Base-by-base conservation (phyloP, 2,797 vertebrate genomes). In the Hipposideros larvatus region DNA sequence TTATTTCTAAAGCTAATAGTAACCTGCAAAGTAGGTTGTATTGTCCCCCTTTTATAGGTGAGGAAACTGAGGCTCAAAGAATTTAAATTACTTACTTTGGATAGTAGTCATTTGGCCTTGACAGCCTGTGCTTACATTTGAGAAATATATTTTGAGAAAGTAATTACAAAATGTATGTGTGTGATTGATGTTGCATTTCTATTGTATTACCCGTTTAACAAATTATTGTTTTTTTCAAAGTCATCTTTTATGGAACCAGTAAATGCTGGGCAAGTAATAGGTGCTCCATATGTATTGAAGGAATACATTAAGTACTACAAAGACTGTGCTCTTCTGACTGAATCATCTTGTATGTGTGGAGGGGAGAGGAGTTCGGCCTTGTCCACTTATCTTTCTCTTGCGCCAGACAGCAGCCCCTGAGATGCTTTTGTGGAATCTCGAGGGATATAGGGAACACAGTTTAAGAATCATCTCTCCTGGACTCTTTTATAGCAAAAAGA, bases 141-240 rank as follows among this genome's bases (percentile, higher is more conserved):
- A 89, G 61, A 77, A 77, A 48, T 88, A 28, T 59, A 51, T 21
- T 75, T 13, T 68, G 34, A 87, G 87, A n/a, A 4, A 34, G 51
- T 89, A 41, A 88, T 93, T 93, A 90, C 6, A 88, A 73, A 93
- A 86, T 89, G 2, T 82, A 15, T 41, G 59, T 87, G 28, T 93
- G 34, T 68, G 65, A 26, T 89, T 93, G 41, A 70, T 37, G 15
- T 51, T 87, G 16, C 66, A 66, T 83, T 87, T 94, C 51, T 82
- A 90, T 90, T 94, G 18, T 95, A 43, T 73, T 90, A 61, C 31
- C 66, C 53, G 3, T 55, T 91, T 82, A 80, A 68, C 21, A 74
- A 78, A 73, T 26, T 14, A 59, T 59, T 74, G 4, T 77, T 61
- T 57, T 92, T 85, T 87, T 37, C 37, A 85, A 71, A 75, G 34